Evolutionary conservation across 2,888 invertebrate genomes (phyloP).

Genomic region (Tryphoninae sp.): DNA sequence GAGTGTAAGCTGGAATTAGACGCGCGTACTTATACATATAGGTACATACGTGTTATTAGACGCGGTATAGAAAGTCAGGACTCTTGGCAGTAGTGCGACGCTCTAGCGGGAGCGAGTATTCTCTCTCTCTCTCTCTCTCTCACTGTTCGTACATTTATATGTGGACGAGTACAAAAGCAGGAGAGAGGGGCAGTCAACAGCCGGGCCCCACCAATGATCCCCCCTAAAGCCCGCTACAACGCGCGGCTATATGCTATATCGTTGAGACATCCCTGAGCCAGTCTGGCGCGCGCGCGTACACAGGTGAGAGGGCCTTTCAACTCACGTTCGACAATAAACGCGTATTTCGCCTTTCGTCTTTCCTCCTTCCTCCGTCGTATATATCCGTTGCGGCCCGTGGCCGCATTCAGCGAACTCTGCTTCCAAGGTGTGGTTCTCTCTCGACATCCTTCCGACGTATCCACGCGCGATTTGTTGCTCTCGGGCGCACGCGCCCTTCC

Average conservation of each 20-base stretch:
- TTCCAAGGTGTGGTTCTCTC: constrained; percentile 10
- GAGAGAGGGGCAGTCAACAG: constrained; percentile 10
- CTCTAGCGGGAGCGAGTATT: too few relatives aligned
- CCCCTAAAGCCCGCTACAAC: background rate
- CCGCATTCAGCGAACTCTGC: background rate
- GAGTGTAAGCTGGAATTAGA: background rate
- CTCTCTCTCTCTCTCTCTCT: too few relatives aligned
- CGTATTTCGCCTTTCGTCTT: constrained; percentile 64
- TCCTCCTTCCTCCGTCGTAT: constrained; percentile 60
- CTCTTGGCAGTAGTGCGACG: too few relatives aligned
- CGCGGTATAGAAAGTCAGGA: too few relatives aligned
- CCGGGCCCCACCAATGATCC: too few relatives aligned
- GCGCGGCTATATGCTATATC: constrained; percentile 43
- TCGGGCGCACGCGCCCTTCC: too few relatives aligned
- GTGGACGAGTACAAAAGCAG: background rate
- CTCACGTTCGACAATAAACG: constrained; percentile 63
- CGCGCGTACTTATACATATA: background rate
- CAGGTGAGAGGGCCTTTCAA: constrained; percentile 76
- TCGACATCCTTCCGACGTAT: background rate
- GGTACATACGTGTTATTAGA: too few relatives aligned
- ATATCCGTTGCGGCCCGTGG: background rate
- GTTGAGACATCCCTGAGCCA: constrained; percentile 72
- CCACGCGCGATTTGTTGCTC: too few relatives aligned
- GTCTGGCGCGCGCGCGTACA: constrained; percentile 67
- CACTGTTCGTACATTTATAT: background rate